Percentiles rank a stretch among this genome's conserved stretches.
Conservation (phyloP, 2,797 vertebrate genomes). For the Halcyon smyrnensis region DNA sequence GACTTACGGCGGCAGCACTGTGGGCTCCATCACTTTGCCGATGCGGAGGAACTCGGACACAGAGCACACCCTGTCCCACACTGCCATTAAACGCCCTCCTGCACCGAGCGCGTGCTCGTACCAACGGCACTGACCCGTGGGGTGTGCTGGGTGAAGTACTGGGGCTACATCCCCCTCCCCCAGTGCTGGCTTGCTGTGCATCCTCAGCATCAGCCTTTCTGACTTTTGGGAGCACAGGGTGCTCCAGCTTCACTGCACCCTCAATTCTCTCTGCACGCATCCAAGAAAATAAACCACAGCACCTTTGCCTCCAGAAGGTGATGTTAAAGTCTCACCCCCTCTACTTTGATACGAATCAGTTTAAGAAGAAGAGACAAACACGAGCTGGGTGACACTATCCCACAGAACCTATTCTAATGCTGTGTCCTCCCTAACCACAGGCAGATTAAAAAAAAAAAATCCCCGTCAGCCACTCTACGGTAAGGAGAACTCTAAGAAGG, state of each 20-base stretch:
- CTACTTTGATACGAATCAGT: fast-evolving
- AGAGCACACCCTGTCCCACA: fast-evolving
- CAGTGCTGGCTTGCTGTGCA: fast-evolving
- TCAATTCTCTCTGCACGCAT: background rate
- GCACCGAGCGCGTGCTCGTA: fast-evolving
- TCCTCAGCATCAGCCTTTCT: background rate
- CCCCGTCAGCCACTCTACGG: constrained; percentile 46
- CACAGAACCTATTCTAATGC: background rate
- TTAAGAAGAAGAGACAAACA: background rate
- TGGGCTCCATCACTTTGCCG: background rate
- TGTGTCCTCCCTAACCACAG: constrained; percentile 35
- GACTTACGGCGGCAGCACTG: fast-evolving
- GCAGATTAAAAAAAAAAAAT: constrained; percentile 62
- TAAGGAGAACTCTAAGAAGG: constrained; percentile 79
- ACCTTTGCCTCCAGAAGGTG: background rate
- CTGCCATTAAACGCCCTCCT: background rate
- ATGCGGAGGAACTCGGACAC: background rate
- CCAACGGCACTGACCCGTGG: background rate
- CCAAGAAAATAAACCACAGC: background rate
- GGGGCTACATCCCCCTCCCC: fast-evolving
- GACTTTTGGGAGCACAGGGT: fast-evolving
- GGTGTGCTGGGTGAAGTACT: background rate
- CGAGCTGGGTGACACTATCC: background rate
- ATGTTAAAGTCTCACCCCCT: background rate
- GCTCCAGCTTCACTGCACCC: background rate